Conservation (phyloP, 2,113 vertebrate genomes). For the Pedetes capensis region DNA sequence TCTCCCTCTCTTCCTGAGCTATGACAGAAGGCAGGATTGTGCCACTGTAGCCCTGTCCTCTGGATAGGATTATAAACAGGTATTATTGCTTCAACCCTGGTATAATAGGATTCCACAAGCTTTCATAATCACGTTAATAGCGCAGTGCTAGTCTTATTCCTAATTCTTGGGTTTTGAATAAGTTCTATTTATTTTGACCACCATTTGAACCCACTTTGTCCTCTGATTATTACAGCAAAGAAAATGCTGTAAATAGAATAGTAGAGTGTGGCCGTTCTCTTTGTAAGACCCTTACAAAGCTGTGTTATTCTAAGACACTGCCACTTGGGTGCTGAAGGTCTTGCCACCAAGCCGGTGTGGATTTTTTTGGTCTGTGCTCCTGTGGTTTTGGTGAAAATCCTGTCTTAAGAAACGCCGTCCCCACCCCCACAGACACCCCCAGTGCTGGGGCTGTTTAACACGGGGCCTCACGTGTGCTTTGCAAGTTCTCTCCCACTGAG, state of each 20-base stretch:
- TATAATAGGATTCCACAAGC: accelerated
- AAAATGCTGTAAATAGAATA: background rate
- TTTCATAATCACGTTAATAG: background rate
- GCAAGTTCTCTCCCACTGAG: no score
- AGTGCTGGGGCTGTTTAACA: no score
- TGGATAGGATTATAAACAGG: no score
- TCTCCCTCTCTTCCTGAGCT: background rate
- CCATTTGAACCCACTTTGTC: background rate
- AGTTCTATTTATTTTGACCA: background rate
- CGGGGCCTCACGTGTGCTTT: no score
- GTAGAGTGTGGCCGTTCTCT: background rate
- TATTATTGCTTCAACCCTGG: accelerated
- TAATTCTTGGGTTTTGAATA: background rate
- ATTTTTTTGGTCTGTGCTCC: no score
- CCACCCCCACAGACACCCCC: no score
- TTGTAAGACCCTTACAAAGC: background rate
- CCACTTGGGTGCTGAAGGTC: accelerated
- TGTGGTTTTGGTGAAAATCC: background rate
- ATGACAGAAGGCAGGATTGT: accelerated
- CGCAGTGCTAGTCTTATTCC: background rate
- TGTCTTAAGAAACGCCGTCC: background rate
- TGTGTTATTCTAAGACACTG: accelerated
- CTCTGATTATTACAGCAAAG: background rate
- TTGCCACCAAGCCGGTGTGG: accelerated
- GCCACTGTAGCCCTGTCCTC: background rate